Evolutionary conservation across 2,113 vertebrate species (phyloP).

Genomic region (Machaerirhynchus nigripectus): DNA sequence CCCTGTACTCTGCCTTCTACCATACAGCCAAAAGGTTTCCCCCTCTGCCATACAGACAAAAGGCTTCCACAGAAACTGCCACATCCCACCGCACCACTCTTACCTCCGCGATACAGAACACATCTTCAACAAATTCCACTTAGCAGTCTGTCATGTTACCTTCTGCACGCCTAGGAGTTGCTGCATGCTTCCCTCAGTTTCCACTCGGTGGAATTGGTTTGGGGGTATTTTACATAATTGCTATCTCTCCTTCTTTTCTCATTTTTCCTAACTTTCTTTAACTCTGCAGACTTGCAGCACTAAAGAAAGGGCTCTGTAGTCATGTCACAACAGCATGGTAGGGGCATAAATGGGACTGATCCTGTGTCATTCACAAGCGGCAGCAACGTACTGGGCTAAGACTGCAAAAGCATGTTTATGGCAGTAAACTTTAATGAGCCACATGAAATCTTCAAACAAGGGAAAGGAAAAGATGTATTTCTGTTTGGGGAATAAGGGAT

Average conservation of each 20-base stretch:
- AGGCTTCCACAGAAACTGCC: neutral
- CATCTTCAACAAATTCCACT: neutral
- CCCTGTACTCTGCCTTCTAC: neutral
- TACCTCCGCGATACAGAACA: accelerated
- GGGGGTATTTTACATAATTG: neutral
- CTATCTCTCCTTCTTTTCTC: neutral
- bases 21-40: neutral
- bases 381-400: neutral
- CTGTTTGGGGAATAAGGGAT: slow-evolving; percentile 33
- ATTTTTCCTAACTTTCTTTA: neutral
- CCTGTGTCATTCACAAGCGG: neutral
- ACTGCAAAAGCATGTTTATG: neutral
- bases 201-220: neutral
- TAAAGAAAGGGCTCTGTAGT: neutral
- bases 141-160: neutral
- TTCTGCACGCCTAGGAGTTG: neutral
- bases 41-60: neutral
- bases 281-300: neutral
- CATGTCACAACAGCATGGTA: accelerated
- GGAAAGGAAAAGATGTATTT: slow-evolving; percentile 23
- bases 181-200: neutral
- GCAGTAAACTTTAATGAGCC: slow-evolving; percentile 12
- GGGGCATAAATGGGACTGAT: neutral
- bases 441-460: slow-evolving; percentile 17
- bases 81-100: neutral